Percentiles rank a stretch among this genome's conserved stretches.
phyloP scores from a whole-genome alignment of 64 coral and sea anemone species.

The Montipora sp. region DNA sequence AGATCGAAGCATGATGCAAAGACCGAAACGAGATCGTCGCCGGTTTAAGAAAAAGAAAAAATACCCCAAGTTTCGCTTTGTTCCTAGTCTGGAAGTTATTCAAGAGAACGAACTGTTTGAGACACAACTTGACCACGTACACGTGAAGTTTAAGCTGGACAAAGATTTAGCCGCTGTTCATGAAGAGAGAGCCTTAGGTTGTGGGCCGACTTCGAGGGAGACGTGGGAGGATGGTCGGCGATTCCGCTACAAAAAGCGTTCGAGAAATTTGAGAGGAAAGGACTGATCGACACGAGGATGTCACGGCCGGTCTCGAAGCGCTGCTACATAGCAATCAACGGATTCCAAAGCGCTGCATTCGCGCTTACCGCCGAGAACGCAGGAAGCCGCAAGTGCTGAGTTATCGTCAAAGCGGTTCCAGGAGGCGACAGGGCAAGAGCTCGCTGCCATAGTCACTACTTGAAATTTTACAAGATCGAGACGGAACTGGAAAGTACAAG shows the following conservation, averaged over 20 bases:
- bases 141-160: background rate
- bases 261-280: background rate
- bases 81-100: conserved; percentile 67
- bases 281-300: background rate
- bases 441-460: no score
- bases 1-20: conserved; percentile 38
- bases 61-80: conserved; percentile 58
- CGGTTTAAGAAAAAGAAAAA: conserved; percentile 48
- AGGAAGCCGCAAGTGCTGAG: no score
- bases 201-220: background rate
- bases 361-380: background rate
- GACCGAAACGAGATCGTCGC: conserved; percentile 41
- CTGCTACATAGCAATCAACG: background rate
- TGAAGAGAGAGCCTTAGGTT: conserved; percentile 25
- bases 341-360: background rate
- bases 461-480: no score
- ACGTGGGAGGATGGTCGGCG: background rate
- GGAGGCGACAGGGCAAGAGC: no score
- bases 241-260: background rate
- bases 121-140: background rate
- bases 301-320: background rate
- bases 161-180: conserved; percentile 37
- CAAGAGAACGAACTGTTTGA: conserved; percentile 57
- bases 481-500: no score
- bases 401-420: no score